phyloP scores from a whole-genome alignment of 2,113 vertebrate species.

The Eulemur rufifrons region DNA sequence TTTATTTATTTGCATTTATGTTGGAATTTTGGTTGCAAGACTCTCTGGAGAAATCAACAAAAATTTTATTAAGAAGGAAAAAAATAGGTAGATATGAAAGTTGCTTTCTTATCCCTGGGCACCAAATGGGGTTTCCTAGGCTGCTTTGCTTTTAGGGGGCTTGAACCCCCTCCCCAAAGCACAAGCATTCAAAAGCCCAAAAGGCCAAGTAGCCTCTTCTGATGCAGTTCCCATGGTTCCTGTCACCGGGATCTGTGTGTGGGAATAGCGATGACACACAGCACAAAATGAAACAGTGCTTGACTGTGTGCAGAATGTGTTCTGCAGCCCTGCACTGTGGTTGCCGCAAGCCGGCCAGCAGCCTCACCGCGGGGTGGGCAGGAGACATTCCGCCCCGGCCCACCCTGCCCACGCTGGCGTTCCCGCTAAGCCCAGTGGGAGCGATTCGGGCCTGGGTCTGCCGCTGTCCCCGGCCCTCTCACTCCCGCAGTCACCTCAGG shows the following conservation, averaged over 20 bases:
- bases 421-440: background rate
- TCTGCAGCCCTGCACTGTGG: background rate
- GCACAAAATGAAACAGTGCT: accelerated
- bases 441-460: background rate
- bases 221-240: background rate
- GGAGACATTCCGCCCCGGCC: background rate
- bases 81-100: background rate
- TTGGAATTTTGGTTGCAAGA: background rate
- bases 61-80: background rate
- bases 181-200: background rate
- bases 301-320: accelerated
- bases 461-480: accelerated
- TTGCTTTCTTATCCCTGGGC: background rate
- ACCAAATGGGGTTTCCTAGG: background rate
- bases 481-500: background rate
- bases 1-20: background rate
- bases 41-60: background rate
- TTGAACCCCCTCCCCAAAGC: background rate
- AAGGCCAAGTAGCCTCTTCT: background rate
- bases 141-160: background rate
- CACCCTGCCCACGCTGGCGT: too few species aligned
- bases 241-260: accelerated
- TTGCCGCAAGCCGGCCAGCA: background rate
- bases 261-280: accelerated
- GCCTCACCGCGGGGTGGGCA: background rate